A percentile compares a stretch with the other conserved stretches of the same genome.
Evolutionary conservation across 2,797 vertebrate genomes (phyloP).

Genomic region (Propithecus perrieri): DNA sequence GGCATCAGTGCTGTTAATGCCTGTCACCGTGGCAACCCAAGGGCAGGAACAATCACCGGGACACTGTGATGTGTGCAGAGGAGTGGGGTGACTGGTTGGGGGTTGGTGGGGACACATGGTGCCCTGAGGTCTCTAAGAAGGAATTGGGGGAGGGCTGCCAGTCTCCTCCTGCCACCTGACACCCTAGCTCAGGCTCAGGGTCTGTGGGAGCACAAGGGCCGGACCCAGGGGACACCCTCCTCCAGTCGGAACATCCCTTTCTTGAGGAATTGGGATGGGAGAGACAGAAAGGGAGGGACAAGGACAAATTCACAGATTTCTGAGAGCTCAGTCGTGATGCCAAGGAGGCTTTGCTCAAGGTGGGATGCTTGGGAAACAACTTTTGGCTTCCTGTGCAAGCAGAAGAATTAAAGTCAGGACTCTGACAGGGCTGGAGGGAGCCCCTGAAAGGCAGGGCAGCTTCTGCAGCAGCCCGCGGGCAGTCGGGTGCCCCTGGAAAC

Average conservation of each 20-base stretch:
- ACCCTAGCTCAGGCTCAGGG: neutral
- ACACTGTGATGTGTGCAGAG: neutral
- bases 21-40: conserved; percentile 24
- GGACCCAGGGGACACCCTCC: neutral
- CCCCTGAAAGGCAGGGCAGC: neutral
- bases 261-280: neutral
- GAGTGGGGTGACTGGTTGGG: neutral
- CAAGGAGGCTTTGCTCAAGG: neutral
- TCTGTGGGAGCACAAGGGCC: neutral
- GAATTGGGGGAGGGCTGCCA: neutral
- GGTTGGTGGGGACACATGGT: neutral
- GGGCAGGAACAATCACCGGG: neutral
- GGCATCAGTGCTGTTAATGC: conserved; percentile 36
- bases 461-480: neutral
- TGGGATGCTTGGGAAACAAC: neutral
- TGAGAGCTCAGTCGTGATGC: neutral
- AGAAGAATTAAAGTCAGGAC: neutral
- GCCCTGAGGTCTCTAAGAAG: neutral
- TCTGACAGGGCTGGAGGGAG: accelerated
- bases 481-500: neutral
- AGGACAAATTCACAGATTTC: neutral
- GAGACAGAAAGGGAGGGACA: neutral
- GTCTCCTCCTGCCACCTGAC: neutral
- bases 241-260: neutral
- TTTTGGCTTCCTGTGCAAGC: neutral